phyloP scores from a whole-genome alignment of 2,888 invertebrate species.

The Blastobasis adustella region DNA sequence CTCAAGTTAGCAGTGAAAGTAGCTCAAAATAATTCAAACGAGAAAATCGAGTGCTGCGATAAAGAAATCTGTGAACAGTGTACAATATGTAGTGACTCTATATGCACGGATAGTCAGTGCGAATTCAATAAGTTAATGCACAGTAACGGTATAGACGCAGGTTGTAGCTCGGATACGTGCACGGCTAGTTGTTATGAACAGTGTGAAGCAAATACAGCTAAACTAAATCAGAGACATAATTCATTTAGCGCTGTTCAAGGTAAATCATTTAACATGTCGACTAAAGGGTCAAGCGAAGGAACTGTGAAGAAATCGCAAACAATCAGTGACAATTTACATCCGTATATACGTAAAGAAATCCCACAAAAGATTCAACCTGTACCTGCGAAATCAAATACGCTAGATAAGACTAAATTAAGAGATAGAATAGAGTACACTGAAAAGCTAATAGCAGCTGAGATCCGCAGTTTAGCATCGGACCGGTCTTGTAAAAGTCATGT shows the following conservation, averaged over 20 bases:
- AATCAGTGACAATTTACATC: conserved; percentile 62
- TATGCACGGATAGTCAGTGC: conserved; percentile 68
- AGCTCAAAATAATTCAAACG: conserved; percentile 54
- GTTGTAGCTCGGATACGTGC: conserved; percentile 62
- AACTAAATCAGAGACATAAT: conserved; percentile 61
- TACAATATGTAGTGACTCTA: conserved; percentile 68
- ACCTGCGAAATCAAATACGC: conserved; percentile 34
- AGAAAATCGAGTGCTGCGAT: conserved; percentile 71
- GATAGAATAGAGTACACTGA: conserved; percentile 69
- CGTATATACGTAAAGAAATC: conserved; percentile 69
- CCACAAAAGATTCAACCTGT: conserved; percentile 35
- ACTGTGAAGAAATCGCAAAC: conserved; percentile 67
- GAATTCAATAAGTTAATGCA: conserved; percentile 67
- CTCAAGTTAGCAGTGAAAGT: conserved; percentile 76
- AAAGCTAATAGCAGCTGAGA: conserved; percentile 66
- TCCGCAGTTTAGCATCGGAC: conserved; percentile 56
- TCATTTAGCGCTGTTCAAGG: conserved; percentile 66
- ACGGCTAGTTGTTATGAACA: conserved; percentile 59
- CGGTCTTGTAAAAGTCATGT: conserved; percentile 50
- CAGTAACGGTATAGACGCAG: conserved; percentile 56
- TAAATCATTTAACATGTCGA: conserved; percentile 44
- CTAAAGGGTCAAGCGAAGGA: conserved; percentile 43
- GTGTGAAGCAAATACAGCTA: conserved; percentile 40
- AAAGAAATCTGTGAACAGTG: conserved; percentile 69
- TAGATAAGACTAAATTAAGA: conserved; percentile 51